These are phyloP conservation scores for Atherinomorus stipes DNA, from an alignment of 2,113 vertebrate genomes.

Conservation along the genomic window DNA sequence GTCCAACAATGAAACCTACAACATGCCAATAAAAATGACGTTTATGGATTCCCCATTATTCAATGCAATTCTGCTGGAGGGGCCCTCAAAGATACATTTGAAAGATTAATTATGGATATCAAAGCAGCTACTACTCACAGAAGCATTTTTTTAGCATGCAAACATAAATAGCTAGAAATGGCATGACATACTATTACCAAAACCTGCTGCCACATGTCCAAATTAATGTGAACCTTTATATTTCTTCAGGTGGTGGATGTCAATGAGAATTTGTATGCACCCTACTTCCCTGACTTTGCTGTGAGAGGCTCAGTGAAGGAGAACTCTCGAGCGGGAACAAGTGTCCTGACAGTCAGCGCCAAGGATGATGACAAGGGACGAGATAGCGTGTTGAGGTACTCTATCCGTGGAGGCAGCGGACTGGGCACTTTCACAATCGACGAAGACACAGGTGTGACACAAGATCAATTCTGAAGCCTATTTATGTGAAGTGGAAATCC, in stretches of 20 bases:
- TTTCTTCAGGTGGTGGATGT: slow-evolving; percentile 89
- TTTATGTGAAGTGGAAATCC: slow-evolving; percentile 71
- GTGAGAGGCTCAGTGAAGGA: slow-evolving; percentile 91
- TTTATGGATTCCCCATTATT: neutral
- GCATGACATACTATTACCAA: neutral
- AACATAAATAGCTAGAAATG: no score
- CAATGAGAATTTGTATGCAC: slow-evolving; percentile 94
- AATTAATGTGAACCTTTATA: slow-evolving; percentile 7
- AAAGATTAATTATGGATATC: slow-evolving; percentile 2
- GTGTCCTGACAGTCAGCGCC: slow-evolving; percentile 89
- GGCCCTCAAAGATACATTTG: neutral
- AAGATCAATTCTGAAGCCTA: slow-evolving; percentile 64
- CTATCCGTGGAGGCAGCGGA: slow-evolving; percentile 91
- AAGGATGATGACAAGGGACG: slow-evolving; percentile 91
- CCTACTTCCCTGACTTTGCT: slow-evolving; percentile 93
- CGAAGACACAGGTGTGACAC: slow-evolving; percentile 94
- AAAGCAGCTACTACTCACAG: slow-evolving; percentile 2
- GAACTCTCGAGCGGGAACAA: slow-evolving; percentile 92
- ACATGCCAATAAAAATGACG: neutral
- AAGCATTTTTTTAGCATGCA: neutral
- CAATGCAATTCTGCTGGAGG: neutral
- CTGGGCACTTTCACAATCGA: slow-evolving; percentile 95
- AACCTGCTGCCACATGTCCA: neutral
- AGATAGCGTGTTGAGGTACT: slow-evolving; percentile 93
- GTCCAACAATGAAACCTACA: neutral